Percentiles rank a stretch among this genome's conserved stretches.
Conservation (phyloP, 2,797 vertebrate genomes). For the Oreonectes daqikongensis region DNA sequence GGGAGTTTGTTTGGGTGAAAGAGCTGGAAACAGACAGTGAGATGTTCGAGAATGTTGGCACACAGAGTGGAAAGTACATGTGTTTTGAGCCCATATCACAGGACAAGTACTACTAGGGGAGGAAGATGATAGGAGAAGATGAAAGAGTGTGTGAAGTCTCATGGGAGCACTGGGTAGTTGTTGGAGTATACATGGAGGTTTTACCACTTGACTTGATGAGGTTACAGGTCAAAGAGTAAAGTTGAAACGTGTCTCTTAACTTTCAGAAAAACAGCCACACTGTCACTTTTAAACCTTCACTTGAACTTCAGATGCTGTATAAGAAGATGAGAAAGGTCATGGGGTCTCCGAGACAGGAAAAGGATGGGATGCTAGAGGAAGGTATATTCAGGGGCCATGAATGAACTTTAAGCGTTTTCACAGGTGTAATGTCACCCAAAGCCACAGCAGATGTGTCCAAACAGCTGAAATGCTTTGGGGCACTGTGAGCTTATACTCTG, state of each 20-base stretch:
- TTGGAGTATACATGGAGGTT: constrained; percentile 66
- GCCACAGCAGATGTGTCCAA: background rate
- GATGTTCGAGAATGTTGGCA: constrained; percentile 17
- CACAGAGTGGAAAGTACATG: constrained; percentile 13
- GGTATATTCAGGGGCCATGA: background rate
- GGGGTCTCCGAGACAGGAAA: constrained; percentile 10
- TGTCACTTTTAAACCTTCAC: constrained; percentile 39
- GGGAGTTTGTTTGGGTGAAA: background rate
- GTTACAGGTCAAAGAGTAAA: constrained; percentile 63
- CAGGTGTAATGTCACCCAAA: constrained; percentile 2
- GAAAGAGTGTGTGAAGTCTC: constrained; percentile 40
- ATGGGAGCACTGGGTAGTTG: constrained; percentile 57
- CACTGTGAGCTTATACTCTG: background rate
- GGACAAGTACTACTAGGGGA: background rate
- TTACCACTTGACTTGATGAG: constrained; percentile 65
- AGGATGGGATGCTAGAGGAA: constrained; percentile 17
- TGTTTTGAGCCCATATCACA: constrained; percentile 7
- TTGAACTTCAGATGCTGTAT: constrained; percentile 37
- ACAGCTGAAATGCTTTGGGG: constrained; percentile 9
- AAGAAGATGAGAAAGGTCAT: constrained; percentile 31
- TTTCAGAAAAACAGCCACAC: constrained; percentile 2
- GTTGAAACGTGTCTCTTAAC: constrained; percentile 63
- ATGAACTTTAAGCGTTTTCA: background rate
- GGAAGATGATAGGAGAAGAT: constrained; percentile 19
- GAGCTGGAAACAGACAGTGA: constrained; percentile 20